Percentiles rank a stretch among this genome's conserved stretches.
Evolutionary conservation across 1,140 invertebrate genomes (phyloP).

Genomic region (Cydia pomonella): DNA sequence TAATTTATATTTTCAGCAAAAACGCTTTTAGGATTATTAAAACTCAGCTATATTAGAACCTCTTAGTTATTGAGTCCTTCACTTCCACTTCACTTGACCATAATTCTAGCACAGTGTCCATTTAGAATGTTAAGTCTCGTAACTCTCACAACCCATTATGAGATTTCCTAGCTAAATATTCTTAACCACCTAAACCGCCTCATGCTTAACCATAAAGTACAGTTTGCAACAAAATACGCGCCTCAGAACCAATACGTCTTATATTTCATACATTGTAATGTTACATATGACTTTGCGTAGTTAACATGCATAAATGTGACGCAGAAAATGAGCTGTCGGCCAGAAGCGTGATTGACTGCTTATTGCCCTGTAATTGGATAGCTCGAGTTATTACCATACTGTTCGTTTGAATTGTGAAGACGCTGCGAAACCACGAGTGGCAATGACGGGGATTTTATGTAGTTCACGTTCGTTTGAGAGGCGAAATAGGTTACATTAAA

Average conservation of each 20-base stretch:
- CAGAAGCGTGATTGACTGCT: constrained; percentile 20
- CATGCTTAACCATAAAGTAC: constrained; percentile 11
- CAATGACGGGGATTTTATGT: constrained; percentile 2
- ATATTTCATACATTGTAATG: neutral
- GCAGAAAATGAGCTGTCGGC: constrained; percentile 12
- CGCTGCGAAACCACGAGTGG: neutral
- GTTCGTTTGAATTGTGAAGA: constrained; percentile 21
- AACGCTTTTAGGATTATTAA: no score
- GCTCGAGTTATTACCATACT: constrained; percentile 15
- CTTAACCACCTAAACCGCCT: constrained; percentile 5
- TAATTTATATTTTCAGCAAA: no score
- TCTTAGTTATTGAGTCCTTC: constrained; percentile 1
- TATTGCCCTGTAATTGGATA: constrained; percentile 19
- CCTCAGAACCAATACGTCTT: neutral
- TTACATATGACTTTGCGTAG: neutral
- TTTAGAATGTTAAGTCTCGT: constrained; percentile 5
- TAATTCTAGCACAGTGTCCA: neutral
- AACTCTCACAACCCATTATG: constrained; percentile 9
- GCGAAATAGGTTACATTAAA: neutral
- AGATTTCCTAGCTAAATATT: constrained; percentile 14
- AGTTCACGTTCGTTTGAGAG: neutral
- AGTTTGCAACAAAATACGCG: constrained; percentile 4
- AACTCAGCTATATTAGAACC: no score
- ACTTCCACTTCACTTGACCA: neutral
- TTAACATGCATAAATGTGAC: neutral